Evolutionary conservation across 2,113 vertebrate genomes (phyloP).

Genomic region (Rhinogobius similis): DNA sequence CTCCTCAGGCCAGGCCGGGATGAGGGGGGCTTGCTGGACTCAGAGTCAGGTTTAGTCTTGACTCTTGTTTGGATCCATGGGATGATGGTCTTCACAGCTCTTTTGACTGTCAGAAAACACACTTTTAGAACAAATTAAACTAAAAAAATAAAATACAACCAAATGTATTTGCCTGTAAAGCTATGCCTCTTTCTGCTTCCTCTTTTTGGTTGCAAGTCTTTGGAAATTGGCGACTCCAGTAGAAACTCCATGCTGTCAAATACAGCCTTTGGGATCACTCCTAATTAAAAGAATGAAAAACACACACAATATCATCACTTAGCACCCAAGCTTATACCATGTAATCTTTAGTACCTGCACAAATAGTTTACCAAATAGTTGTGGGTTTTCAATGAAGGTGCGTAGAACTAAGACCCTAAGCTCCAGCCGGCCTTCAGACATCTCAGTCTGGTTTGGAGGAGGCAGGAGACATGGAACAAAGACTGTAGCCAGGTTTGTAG

Average conservation of each 20-base stretch:
- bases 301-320: not conserved
- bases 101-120: constrained; percentile 48
- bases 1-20: constrained; percentile 80
- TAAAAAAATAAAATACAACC: not conserved
- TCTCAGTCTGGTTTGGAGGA: constrained; percentile 78
- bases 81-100: constrained; percentile 69
- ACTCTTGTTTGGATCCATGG: constrained; percentile 54
- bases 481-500: constrained; percentile 87
- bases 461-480: constrained; percentile 90
- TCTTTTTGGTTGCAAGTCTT: constrained; percentile 66
- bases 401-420: constrained; percentile 83
- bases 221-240: constrained; percentile 63
- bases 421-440: constrained; percentile 82
- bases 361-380: constrained; percentile 79
- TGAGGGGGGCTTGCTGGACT: constrained; percentile 58
- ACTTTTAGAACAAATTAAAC: not conserved
- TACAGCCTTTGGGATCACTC: constrained; percentile 83
- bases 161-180: constrained; percentile 78
- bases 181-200: constrained; percentile 75
- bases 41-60: constrained; percentile 11
- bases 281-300: constrained; percentile 57
- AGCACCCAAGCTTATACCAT: not conserved
- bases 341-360: not conserved
- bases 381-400: constrained; percentile 83
- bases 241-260: constrained; percentile 83